These are phyloP conservation scores for Trachelipus rathkii DNA, from an alignment of 1,140 invertebrate genomes.

Conservation along the genomic window DNA sequence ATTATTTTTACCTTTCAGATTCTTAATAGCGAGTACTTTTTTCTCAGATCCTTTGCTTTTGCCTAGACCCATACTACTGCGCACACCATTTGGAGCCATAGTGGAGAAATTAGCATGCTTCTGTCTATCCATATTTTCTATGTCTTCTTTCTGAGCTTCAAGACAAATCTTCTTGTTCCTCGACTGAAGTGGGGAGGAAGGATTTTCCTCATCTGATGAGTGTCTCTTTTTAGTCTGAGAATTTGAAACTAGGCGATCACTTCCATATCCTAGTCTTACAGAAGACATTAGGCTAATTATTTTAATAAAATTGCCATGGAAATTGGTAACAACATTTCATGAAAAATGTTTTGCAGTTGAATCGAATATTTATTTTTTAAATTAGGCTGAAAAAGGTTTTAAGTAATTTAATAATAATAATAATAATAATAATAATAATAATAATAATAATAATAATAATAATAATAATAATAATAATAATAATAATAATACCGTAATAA, in stretches of 20 bases:
- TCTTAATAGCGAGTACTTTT: not conserved
- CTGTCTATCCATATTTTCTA: conserved; percentile 4
- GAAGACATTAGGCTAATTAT: not conserved
- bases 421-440: no score
- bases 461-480: no score
- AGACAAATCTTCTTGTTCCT: not conserved
- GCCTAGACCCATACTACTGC: not conserved
- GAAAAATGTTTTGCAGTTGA: no score
- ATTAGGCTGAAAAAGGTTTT: no score
- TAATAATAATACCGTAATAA: no score
- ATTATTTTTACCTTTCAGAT: not conserved
- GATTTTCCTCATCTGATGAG: not conserved
- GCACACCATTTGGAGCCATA: not conserved
- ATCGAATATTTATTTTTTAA: no score
- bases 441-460: no score
- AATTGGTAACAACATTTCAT: no score
- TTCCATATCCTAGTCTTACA: conserved; percentile 1
- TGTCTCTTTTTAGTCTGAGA: not conserved
- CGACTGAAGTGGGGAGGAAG: not conserved
- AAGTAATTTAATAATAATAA: no score
- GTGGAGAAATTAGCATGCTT: not conserved
- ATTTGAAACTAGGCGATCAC: not conserved
- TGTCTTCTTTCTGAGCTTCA: not conserved
- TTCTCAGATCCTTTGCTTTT: not conserved
- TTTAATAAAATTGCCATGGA: no score